Evolutionary conservation across 2,888 invertebrate species (phyloP), one percentile per base, ranked within the genome.

Genomic region (Lepetodrilus schrolli): DNA sequence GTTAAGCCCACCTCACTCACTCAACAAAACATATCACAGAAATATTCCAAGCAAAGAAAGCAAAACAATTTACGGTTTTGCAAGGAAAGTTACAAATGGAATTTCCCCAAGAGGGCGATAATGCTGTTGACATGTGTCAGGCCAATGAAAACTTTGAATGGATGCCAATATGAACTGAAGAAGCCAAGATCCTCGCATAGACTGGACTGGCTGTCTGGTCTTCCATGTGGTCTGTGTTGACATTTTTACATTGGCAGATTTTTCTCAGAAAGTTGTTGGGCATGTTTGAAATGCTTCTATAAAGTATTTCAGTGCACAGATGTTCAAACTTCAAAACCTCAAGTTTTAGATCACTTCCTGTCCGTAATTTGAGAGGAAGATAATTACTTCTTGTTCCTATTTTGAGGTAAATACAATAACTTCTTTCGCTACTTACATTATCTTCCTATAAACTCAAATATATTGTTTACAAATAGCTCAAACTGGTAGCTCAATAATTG

Each of bases 201-300:
- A n/a, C n/a, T n/a, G n/a, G n/a, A n/a, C 43, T 43, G 43, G 43
- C 43, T 43, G 43, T 43, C n/a, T n/a, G n/a, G n/a, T n/a, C 17
- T 4, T 43, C 43, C 43, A 43, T 43, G 17, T 43, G n/a, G 13
- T 10, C 26, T 26, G 13, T 58, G 58, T 58, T 58, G 13, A 58
- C 58, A 58, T 4, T 58, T 58, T 58, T 58, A 58, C 58, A 34
- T 58, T 34, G 34, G 34, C 26, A 30, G 30, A 58, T n/a, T 58
- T 58, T 34, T 34, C 13, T 10, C 13, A 13, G n/a, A 58, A 58
- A 23, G n/a, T n/a, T n/a, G n/a, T n/a, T n/a, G n/a, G n/a, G n/a
- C n/a, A n/a, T n/a, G n/a, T n/a, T n/a, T n/a, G n/a, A n/a, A n/a
- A n/a, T n/a, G n/a, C n/a, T n/a, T n/a, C n/a, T n/a, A n/a, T n/a